Base-by-base conservation (phyloP, 2,797 vertebrate species). In the Crax fasciolata region DNA sequence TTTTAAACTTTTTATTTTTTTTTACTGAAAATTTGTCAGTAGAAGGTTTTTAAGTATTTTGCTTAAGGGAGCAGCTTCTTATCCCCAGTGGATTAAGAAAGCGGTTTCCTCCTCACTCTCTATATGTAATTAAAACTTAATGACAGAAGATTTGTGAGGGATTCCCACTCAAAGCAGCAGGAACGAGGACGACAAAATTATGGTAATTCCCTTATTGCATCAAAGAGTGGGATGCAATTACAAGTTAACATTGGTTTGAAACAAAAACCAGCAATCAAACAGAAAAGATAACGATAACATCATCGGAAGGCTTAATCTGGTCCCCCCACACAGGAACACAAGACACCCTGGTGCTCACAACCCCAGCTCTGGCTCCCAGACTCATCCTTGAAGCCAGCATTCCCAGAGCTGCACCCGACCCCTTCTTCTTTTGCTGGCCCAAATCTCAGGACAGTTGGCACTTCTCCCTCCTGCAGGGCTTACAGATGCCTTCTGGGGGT, bases 391-490 rank as follows among this genome's bases (percentile, higher is more conserved):
- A 68, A 15, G 11, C 11, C 10, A 75, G 19, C 4, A 10, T 44
- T 58, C 57, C 52, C 15, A n/a, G 55, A 61, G 28, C 48, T 48
- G 28, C 24, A 41, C 16, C 49, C 39, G 25, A 12, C 8, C 20
- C 18, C 27, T 39, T 25, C 18, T 5, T 11, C 73, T 24, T 77
- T 8, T 12, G 11, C 13, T 8, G 32, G 39, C 39, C 28, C 65
- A 44, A 17, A 44, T 5, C 23, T 24, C 24, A 16, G 16, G 20
- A 46, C 1, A 10, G 52, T 8, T 1, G 1, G 38, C 43, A 28
- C 18, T 39, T 28, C 25, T 39, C 27, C 27, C 38, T 24, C 58
- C 30, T 38, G 23, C 65, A 32, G n/a, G 19, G 13, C 19, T 57
- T 57, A 57, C 11, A 20, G 32, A 20, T n/a, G 16, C 63, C 44